A percentile compares a stretch with the other conserved stretches of the same genome.
These are phyloP conservation scores for Tapera naevia DNA, from an alignment of 2,797 vertebrate genomes.

Conservation along the genomic window DNA sequence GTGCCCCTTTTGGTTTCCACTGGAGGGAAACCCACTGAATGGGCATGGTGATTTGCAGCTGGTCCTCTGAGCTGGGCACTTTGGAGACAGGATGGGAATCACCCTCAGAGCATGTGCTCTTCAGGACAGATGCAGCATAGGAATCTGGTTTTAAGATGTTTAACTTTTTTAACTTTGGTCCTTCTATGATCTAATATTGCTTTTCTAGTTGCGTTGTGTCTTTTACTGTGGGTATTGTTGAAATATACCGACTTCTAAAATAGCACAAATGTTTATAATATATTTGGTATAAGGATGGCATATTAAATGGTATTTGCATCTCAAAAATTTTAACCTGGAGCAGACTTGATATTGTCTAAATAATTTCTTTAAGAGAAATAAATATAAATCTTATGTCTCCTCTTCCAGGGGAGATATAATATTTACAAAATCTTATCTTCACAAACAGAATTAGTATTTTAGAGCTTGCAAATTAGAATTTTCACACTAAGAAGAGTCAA, in stretches of 20 bases:
- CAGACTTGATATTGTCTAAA: slow-evolving; percentile 30
- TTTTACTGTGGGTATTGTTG: background rate
- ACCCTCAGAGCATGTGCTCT: background rate
- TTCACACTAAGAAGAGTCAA: background rate
- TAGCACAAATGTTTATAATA: background rate
- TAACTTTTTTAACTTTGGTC: background rate
- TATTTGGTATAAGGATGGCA: background rate
- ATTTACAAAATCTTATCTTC: slow-evolving; percentile 44
- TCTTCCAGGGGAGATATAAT: background rate
- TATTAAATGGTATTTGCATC: background rate
- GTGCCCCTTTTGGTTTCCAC: background rate
- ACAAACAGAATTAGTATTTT: slow-evolving; percentile 39
- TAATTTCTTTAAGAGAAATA: slow-evolving; percentile 14
- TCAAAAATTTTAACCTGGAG: slow-evolving; percentile 22
- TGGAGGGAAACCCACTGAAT: background rate
- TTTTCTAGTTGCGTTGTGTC: background rate
- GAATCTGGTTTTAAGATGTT: background rate
- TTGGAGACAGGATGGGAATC: background rate
- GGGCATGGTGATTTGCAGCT: background rate
- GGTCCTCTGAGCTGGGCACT: background rate
- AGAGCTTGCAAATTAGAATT: slow-evolving; percentile 53
- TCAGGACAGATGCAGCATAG: background rate
- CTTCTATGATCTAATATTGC: background rate
- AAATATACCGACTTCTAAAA: background rate
- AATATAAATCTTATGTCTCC: no score